Evolutionary conservation across 2,113 vertebrate species (phyloP).

Genomic region (Sinosuthora webbiana): DNA sequence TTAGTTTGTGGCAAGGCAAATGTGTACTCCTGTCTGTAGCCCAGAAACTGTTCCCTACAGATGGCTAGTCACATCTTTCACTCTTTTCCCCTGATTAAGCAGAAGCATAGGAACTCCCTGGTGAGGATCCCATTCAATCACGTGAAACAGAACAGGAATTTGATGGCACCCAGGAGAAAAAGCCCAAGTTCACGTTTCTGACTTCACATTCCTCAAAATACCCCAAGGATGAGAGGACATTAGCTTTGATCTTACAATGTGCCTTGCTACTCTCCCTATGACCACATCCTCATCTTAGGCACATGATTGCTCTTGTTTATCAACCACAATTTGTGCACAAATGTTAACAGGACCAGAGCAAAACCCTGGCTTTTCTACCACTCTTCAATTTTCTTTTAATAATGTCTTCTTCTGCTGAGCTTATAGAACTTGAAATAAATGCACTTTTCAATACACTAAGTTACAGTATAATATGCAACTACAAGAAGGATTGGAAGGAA

Average conservation of each 20-base stretch:
- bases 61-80: neutral
- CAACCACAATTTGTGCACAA: neutral
- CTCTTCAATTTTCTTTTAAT: neutral
- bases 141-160: slow-evolving; percentile 6
- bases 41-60: neutral
- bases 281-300: neutral
- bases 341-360: neutral
- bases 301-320: neutral
- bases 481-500: neutral
- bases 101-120: neutral
- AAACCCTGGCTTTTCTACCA: neutral
- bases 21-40: neutral
- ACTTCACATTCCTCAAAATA: neutral
- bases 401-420: neutral
- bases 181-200: neutral
- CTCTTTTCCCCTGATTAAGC: slow-evolving; percentile 4
- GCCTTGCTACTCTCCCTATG: neutral
- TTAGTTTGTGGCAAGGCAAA: neutral
- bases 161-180: neutral
- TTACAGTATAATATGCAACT: neutral
- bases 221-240: neutral
- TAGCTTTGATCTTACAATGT: neutral
- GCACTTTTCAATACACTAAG: neutral
- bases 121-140: neutral
- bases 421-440: neutral